Conservation (phyloP, 1,140 invertebrate genomes). For the Leucophenga varia region DNA sequence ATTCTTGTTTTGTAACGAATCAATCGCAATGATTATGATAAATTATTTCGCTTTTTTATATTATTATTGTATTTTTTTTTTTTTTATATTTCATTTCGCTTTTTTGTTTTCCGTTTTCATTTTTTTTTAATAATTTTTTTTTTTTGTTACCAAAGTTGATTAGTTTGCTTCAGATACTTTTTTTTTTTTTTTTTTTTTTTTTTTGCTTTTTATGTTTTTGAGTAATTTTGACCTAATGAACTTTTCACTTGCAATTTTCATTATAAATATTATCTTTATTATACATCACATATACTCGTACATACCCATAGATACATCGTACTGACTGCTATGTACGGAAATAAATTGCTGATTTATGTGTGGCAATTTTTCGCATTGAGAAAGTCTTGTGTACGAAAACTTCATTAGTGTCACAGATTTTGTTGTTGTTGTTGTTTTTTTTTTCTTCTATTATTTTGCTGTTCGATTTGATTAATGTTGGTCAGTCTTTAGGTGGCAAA, state of each 20-base stretch:
- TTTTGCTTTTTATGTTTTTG: too few relatives aligned
- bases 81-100: constrained; percentile 16
- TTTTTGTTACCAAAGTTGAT: constrained; percentile 25
- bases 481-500: constrained; percentile 29
- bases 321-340: too few relatives aligned
- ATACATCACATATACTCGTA: too few relatives aligned
- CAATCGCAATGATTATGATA: constrained; percentile 55
- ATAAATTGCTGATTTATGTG: too few relatives aligned
- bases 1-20: constrained; percentile 43
- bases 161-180: not conserved
- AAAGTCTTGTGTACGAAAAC: constrained; percentile 42
- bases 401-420: constrained; percentile 46
- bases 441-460: too few relatives aligned
- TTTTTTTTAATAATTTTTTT: constrained; percentile 1
- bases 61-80: constrained; percentile 22
- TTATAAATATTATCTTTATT: too few relatives aligned
- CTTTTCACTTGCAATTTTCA: constrained; percentile 22
- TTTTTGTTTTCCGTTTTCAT: constrained; percentile 16
- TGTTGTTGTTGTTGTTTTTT: not conserved
- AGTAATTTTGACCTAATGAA: constrained; percentile 45
- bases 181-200: constrained; percentile 34
- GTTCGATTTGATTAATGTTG: constrained; percentile 39
- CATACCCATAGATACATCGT: too few relatives aligned
- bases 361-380: constrained; percentile 27
- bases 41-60: constrained; percentile 41